Evolutionary conservation across 2,113 vertebrate species (phyloP), one percentile per base, ranked within the genome.

Genomic region (Gasterosteus nipponicus): DNA sequence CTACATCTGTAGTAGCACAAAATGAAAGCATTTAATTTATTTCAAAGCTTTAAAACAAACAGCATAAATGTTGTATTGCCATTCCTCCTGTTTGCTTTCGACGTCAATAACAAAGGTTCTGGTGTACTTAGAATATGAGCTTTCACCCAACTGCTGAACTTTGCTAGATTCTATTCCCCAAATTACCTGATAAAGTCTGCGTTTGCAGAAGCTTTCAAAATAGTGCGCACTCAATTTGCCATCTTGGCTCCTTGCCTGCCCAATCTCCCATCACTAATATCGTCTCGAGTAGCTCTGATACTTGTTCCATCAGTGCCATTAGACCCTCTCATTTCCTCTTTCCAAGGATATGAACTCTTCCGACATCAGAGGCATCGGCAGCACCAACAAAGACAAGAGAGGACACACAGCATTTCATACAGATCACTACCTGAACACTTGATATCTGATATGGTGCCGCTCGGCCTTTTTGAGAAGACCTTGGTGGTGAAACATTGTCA

Each of bases 221-320:
- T 31, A 79, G 14, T 63, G 16, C 26, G 10, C 67, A 68, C 26
- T 74, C 71, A 47, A 29, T 71, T 61, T 47, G 41, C 38, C 77
- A 74, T 85, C 81, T 46, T 70, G 47, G 5, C 72, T 84, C 59
- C 58, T 78, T 79, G 72, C 53, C 46, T 57, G 49, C 65, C 82
- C 75, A 86, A 86, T 91, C 90, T 88, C 60, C 78, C 81, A 88
- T 90, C 82, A 59, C 79, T 87, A 87, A 91, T 90, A 86, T 86
- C 80, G 78, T 84, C 69, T 72, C 65, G 46, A 41, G 69, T 53
- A 77, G 64, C 54, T 78, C 51, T 79, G 81, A 84, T 78, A 56
- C 63, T 39, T 38, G 47, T 38, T 85, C 42, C 78, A 86, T 83
- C 86, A 75, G 88, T 15, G 56, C 80, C 80, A 84, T 88, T 80